Evolutionary conservation across 1,140 invertebrate species (phyloP).

Genomic region (Drosophila azteca): DNA sequence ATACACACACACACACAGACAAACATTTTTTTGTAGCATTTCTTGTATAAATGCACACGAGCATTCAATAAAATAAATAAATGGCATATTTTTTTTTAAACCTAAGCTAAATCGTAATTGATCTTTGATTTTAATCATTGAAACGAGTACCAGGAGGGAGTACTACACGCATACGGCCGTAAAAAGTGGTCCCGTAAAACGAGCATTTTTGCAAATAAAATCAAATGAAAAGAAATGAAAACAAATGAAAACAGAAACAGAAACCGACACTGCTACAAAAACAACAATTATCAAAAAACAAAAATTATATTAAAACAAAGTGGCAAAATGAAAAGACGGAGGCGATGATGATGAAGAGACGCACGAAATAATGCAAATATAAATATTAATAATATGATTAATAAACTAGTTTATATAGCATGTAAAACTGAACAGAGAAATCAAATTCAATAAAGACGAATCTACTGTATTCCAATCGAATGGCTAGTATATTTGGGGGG

Average conservation of each 20-base stretch:
- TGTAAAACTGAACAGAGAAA: slow-evolving; percentile 80
- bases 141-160: background rate
- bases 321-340: slow-evolving; percentile 8
- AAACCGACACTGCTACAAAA: slow-evolving; percentile 15
- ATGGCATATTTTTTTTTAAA: slow-evolving; percentile 46
- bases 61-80: slow-evolving; percentile 37
- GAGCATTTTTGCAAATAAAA: slow-evolving; percentile 16
- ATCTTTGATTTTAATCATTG: slow-evolving; percentile 31
- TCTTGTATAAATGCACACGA: slow-evolving; percentile 49
- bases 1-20: background rate
- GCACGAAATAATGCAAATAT: slow-evolving; percentile 56
- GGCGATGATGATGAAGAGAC: background rate
- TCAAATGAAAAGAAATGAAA: slow-evolving; percentile 25
- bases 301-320: slow-evolving; percentile 1
- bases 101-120: slow-evolving; percentile 32
- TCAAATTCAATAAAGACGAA: slow-evolving; percentile 82
- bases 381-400: slow-evolving; percentile 68
- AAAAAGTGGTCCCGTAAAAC: background rate
- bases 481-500: background rate
- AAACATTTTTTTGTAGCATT: slow-evolving; percentile 48
- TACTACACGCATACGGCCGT: slow-evolving; percentile 15
- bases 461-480: slow-evolving; percentile 76
- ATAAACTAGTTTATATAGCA: slow-evolving; percentile 78
- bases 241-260: slow-evolving; percentile 12
- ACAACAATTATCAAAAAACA: slow-evolving; percentile 33